Conservation (phyloP, 2,113 vertebrate species). For the Laticauda colubrina region DNA sequence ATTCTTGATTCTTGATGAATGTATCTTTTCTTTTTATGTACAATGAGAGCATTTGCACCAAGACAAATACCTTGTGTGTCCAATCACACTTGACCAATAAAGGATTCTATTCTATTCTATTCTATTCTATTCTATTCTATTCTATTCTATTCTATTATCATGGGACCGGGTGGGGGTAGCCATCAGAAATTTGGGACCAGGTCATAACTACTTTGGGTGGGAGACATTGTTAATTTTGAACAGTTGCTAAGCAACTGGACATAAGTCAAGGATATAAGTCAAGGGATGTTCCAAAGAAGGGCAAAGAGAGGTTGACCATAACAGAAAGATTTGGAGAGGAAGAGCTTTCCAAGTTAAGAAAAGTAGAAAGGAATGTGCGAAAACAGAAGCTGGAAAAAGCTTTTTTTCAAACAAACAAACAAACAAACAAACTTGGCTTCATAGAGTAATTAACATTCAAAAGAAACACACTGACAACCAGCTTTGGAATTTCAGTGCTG, state of each 20-base stretch:
- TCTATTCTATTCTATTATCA: too few relatives aligned
- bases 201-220: not conserved
- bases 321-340: not conserved
- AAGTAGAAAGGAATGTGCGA: not conserved
- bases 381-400: not conserved
- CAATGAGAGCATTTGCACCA: too few relatives aligned
- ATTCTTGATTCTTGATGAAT: too few relatives aligned
- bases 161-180: too few relatives aligned
- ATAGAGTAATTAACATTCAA: not conserved
- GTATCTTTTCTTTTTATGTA: too few relatives aligned
- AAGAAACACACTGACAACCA: not conserved
- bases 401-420: not conserved
- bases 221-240: not conserved
- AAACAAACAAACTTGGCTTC: not conserved
- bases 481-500: slow-evolving; percentile 28
- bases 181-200: not conserved
- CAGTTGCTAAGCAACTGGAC: not conserved
- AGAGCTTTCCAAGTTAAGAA: not conserved
- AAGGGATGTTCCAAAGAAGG: not conserved
- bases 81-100: too few relatives aligned
- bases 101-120: too few relatives aligned
- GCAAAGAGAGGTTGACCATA: not conserved
- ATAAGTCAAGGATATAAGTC: too few relatives aligned
- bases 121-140: too few relatives aligned
- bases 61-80: too few relatives aligned